Conservation (phyloP, 1,140 invertebrate species). For the Sweltsa coloradensis region DNA sequence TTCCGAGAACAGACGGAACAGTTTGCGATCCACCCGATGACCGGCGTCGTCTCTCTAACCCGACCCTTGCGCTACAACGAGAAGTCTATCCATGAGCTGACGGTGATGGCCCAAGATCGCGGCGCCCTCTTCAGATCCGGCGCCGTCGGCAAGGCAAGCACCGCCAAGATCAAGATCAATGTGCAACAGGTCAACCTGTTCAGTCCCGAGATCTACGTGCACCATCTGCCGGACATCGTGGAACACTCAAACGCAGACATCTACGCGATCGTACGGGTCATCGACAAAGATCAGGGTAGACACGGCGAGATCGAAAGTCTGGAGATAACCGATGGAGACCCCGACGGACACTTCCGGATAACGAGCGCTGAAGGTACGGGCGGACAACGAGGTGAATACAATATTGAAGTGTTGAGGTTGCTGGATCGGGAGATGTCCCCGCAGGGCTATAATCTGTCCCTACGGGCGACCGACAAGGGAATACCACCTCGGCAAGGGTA, state of each 20-base stretch:
- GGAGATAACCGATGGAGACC: conserved; percentile 81
- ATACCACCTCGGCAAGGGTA: conserved; percentile 61
- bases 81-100: conserved; percentile 54
- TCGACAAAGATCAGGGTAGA: conserved; percentile 67
- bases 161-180: conserved; percentile 59
- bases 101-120: conserved; percentile 71
- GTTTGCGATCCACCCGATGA: conserved; percentile 86
- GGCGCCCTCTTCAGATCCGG: conserved; percentile 50
- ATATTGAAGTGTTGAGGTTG: conserved; percentile 60
- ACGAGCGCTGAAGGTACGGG: conserved; percentile 32
- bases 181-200: conserved; percentile 79
- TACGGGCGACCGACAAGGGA: conserved; percentile 74
- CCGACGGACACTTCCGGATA: conserved; percentile 74
- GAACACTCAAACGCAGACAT: conserved; percentile 76
- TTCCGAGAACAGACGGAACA: conserved; percentile 68
- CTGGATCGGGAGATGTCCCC: conserved; percentile 63
- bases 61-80: conserved; percentile 61
- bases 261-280: conserved; percentile 78
- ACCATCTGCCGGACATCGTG: conserved; percentile 63
- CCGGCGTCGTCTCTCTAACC: conserved; percentile 75
- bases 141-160: conserved; percentile 39
- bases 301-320: conserved; percentile 72
- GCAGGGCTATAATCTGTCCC: conserved; percentile 72
- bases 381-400: conserved; percentile 49
- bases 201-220: conserved; percentile 69